phyloP scores from a whole-genome alignment of 37 sponge, comb jelly and placozoan genomes.

The Cliona cf. orientalis region DNA sequence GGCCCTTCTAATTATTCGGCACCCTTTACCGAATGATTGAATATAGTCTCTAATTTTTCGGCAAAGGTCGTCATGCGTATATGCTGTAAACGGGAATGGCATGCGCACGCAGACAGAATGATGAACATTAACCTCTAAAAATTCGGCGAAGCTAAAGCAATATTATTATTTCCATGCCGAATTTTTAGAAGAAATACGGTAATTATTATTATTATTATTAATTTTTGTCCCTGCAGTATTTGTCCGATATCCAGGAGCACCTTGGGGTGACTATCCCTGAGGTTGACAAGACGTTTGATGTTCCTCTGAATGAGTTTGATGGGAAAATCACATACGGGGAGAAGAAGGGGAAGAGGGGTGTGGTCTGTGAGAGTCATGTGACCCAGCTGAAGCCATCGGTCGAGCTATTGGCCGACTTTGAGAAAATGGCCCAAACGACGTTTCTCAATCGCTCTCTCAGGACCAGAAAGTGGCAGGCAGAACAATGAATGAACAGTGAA shows the following conservation, averaged over 20 bases:
- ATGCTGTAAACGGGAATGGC: not conserved
- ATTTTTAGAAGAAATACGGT: too few relatives aligned
- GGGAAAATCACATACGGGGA: constrained; percentile 93
- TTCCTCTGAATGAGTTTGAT: constrained; percentile 89
- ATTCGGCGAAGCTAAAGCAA: too few relatives aligned
- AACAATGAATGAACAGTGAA: too few relatives aligned
- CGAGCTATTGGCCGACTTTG: constrained; percentile 74
- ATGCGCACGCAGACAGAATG: too few relatives aligned
- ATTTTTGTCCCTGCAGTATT: constrained; percentile 54
- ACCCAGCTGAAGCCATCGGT: constrained; percentile 81
- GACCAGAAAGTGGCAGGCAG: too few relatives aligned
- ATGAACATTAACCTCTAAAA: too few relatives aligned
- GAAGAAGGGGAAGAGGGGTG: constrained; percentile 50
- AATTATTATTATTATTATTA: not conserved
- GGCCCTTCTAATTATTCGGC: not conserved
- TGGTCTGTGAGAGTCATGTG: constrained; percentile 55
- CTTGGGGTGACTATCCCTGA: constrained; percentile 83
- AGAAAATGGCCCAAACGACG: constrained; percentile 77
- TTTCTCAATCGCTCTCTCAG: too few relatives aligned
- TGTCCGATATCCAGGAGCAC: constrained; percentile 85
- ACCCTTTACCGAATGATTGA: not conserved
- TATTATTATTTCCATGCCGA: too few relatives aligned
- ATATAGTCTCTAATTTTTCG: not conserved
- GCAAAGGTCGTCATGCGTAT: not conserved
- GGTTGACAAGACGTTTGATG: constrained; percentile 55